Evolutionary conservation across 2,888 invertebrate genomes (phyloP).

Genomic region (Hermodice carunculata): DNA sequence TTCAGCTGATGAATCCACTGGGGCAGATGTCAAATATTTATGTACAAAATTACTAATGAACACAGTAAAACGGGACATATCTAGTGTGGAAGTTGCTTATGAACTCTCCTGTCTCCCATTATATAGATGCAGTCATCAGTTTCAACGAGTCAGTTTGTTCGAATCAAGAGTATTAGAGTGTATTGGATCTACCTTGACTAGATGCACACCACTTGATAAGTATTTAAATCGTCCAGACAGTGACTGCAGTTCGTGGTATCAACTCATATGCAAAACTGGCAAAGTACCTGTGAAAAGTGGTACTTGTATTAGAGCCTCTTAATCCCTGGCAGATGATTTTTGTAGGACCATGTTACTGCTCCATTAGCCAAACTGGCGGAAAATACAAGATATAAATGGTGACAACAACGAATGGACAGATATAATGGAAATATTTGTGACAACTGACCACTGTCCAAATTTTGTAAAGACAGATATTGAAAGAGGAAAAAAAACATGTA

Average conservation of each 20-base stretch:
- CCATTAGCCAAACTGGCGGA: too few species aligned
- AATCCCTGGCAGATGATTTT: too few species aligned
- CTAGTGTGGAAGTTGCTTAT: constrained; percentile 38
- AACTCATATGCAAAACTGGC: not conserved
- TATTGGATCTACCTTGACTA: constrained; percentile 21
- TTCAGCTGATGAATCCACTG: constrained; percentile 2
- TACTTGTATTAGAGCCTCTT: too few species aligned
- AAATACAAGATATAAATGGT: too few species aligned
- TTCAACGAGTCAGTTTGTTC: constrained; percentile 36
- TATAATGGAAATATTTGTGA: not conserved
- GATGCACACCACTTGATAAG: constrained; percentile 31
- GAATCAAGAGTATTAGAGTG: constrained; percentile 34
- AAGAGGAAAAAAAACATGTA: not conserved
- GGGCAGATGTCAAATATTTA: constrained; percentile 24
- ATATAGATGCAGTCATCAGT: constrained; percentile 36
- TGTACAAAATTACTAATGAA: constrained; percentile 38
- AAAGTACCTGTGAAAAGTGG: too few species aligned
- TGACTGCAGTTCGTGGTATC: not conserved
- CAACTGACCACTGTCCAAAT: not conserved
- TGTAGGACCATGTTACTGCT: too few species aligned
- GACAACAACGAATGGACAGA: not conserved
- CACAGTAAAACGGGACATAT: constrained; percentile 42
- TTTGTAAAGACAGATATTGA: not conserved
- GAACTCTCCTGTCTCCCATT: constrained; percentile 33
- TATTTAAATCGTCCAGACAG: not conserved